Percentiles rank a stretch among this genome's conserved stretches.
Evolutionary conservation across 2,888 invertebrate species (phyloP).

Genomic region (Ochlodes sylvanus): DNA sequence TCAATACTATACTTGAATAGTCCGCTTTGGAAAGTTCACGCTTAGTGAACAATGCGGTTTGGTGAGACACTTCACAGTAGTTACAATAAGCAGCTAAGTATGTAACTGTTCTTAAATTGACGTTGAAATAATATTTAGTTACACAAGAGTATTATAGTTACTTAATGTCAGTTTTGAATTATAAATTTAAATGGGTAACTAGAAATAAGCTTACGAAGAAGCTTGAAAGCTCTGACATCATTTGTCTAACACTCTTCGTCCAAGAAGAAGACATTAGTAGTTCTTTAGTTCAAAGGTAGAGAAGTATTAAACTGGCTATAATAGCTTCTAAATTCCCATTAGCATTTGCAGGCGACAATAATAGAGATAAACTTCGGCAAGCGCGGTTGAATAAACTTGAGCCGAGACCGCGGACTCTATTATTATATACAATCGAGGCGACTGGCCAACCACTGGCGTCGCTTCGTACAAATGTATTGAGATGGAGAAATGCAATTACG

Average conservation of each 20-base stretch:
- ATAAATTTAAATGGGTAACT: too few species aligned
- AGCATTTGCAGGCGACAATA: conserved; percentile 29
- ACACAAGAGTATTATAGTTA: conserved; percentile 12
- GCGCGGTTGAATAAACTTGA: conserved; percentile 29
- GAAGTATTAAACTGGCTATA: conserved; percentile 22
- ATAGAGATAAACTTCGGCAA: conserved; percentile 28
- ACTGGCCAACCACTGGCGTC: conserved; percentile 10
- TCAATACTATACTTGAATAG: conserved; percentile 24
- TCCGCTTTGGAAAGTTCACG: conserved; percentile 18
- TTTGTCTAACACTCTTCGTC: background rate
- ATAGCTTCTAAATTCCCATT: conserved; percentile 22
- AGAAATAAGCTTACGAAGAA: too few species aligned
- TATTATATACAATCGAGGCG: conserved; percentile 29
- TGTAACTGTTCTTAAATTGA: conserved; percentile 5
- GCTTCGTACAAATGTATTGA: conserved; percentile 25
- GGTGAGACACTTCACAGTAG: conserved; percentile 22
- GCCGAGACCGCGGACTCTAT: conserved; percentile 25
- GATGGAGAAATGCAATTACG: conserved; percentile 28
- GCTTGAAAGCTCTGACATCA: too few species aligned
- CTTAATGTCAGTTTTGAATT: background rate
- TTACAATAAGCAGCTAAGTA: conserved; percentile 25
- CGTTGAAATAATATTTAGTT: conserved; percentile 24
- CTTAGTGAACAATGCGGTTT: conserved; percentile 27
- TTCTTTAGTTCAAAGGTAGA: conserved; percentile 3
- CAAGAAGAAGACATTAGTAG: background rate